A percentile compares a stretch with the other conserved stretches of the same genome.
Conservation (phyloP, 2,888 invertebrate species). For the Amphipoea lucens region DNA sequence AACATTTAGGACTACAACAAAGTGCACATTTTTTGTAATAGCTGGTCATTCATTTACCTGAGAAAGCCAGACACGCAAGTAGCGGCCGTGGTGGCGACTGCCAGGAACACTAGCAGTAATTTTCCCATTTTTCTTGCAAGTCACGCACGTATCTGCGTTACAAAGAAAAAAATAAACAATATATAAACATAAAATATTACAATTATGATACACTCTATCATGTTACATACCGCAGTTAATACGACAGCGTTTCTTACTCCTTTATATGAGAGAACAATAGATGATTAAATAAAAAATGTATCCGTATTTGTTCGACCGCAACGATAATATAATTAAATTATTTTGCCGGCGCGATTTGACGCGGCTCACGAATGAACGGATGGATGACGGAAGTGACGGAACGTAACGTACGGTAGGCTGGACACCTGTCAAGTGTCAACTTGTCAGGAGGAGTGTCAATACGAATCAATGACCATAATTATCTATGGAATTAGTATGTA, state of each 20-base stretch:
- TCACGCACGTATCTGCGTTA: constrained; percentile 66
- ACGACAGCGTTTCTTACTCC: background rate
- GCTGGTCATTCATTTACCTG: constrained; percentile 70
- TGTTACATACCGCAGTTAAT: constrained; percentile 44
- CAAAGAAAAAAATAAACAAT: constrained; percentile 35
- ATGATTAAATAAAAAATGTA: constrained; percentile 9
- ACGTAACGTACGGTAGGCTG: too few relatives aligned
- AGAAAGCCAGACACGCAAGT: constrained; percentile 76
- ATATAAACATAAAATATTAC: constrained; percentile 5
- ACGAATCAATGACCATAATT: too few relatives aligned
- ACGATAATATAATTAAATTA: constrained; percentile 43
- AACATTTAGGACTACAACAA: background rate
- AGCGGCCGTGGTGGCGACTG: constrained; percentile 74
- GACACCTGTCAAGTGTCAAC: too few relatives aligned
- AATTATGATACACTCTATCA: background rate
- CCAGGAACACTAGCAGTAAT: constrained; percentile 75
- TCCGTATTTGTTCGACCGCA: constrained; percentile 40
- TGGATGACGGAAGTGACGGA: too few relatives aligned
- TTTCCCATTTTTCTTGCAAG: constrained; percentile 79
- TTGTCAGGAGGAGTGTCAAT: too few relatives aligned
- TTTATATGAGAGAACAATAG: background rate
- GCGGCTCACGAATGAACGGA: background rate
- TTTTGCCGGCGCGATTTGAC: constrained; percentile 45
- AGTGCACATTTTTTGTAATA: background rate
- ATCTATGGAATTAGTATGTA: too few relatives aligned